These are phyloP conservation scores for Euura saliciscinereae DNA, from an alignment of 1,140 invertebrate genomes.

Conservation along the genomic window DNA sequence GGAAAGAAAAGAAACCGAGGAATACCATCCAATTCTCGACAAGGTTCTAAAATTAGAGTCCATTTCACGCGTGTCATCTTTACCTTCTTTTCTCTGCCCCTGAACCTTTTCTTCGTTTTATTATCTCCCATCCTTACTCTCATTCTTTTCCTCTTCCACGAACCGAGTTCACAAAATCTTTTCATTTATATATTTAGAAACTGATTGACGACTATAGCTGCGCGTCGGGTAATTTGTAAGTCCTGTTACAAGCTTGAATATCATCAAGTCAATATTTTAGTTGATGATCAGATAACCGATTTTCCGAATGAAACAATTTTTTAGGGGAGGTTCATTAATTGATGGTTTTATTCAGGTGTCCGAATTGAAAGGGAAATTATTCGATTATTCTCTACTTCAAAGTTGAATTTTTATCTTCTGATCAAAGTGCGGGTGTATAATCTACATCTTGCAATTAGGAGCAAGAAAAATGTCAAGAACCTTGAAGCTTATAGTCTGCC, in stretches of 20 bases:
- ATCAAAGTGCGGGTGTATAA: neutral
- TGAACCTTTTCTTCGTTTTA: constrained; percentile 8
- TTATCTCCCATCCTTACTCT: constrained; percentile 7
- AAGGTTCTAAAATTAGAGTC: constrained; percentile 42
- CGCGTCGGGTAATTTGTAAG: too few relatives aligned
- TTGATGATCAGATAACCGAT: too few relatives aligned
- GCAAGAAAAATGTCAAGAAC: neutral
- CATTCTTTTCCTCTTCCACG: neutral
- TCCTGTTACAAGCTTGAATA: too few relatives aligned
- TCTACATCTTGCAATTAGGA: neutral
- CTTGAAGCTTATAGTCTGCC: neutral
- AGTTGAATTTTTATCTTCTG: neutral
- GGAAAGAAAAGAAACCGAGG: neutral
- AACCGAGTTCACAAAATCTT: too few relatives aligned
- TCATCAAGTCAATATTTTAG: too few relatives aligned
- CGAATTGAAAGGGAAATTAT: too few relatives aligned
- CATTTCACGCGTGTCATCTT: constrained; percentile 39
- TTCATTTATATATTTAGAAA: too few relatives aligned
- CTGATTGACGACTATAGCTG: too few relatives aligned
- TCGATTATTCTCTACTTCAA: too few relatives aligned
- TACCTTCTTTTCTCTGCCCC: constrained; percentile 7
- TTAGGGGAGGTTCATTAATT: too few relatives aligned
- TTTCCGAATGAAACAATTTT: too few relatives aligned
- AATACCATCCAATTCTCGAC: neutral
- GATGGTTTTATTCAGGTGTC: too few relatives aligned